A percentile compares a stretch with the other conserved stretches of the same genome.
Evolutionary conservation across 2,797 vertebrate genomes (phyloP).

Genomic region (Sebastes hopkinsi): DNA sequence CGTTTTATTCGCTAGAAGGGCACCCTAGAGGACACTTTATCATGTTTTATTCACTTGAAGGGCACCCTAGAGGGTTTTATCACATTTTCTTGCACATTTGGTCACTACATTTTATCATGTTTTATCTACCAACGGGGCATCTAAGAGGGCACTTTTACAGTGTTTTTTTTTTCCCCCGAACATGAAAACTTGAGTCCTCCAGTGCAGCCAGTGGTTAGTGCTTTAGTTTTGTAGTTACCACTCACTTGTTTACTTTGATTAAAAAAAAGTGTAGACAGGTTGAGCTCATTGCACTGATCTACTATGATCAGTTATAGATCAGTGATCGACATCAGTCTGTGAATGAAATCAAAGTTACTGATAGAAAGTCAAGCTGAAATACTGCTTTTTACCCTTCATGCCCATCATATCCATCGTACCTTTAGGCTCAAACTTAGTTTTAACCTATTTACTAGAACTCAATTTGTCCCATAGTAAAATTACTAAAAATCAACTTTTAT

Average conservation of each 20-base stretch:
- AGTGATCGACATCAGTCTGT: background rate
- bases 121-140: background rate
- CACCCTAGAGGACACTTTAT: no score
- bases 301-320: background rate
- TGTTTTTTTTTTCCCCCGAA: no score
- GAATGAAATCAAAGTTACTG: background rate
- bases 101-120: background rate
- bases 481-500: background rate
- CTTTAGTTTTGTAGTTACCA: background rate
- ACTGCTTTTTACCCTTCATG: background rate
- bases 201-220: background rate
- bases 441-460: background rate
- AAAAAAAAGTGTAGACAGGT: background rate
- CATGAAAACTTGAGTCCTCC: background rate
- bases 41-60: rapidly evolving
- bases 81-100: background rate
- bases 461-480: background rate
- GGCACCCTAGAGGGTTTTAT: background rate
- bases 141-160: background rate
- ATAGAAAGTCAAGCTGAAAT: background rate
- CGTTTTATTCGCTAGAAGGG: no score
- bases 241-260: background rate
- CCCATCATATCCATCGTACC: background rate
- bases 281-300: background rate
- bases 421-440: background rate